These are phyloP conservation scores for Dromas ardeola DNA, from an alignment of 2,113 vertebrate species.

Conservation along the genomic window DNA sequence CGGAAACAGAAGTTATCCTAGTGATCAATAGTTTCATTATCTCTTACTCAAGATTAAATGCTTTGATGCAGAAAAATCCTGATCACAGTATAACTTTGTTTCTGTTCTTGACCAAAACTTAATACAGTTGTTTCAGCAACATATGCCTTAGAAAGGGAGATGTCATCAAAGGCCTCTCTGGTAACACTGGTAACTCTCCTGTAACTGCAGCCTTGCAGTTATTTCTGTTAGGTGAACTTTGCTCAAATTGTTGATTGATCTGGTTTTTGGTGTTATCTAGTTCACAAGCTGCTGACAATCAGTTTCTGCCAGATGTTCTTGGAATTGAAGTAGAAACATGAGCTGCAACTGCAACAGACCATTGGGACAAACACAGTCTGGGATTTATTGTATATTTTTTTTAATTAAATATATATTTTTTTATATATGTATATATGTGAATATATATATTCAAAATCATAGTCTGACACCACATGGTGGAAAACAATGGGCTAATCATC, in stretches of 20 bases:
- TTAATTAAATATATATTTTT: not conserved
- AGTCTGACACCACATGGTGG: not conserved
- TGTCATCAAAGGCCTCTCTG: not conserved
- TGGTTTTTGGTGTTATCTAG: not conserved
- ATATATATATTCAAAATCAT: not conserved
- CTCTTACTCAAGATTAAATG: not conserved
- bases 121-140: not conserved
- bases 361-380: not conserved
- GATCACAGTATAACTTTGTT: not conserved
- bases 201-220: not conserved
- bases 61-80: not conserved
- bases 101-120: not conserved
- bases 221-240: not conserved
- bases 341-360: not conserved
- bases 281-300: not conserved
- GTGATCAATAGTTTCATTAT: not conserved
- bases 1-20: not conserved
- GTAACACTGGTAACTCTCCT: not conserved
- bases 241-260: not conserved
- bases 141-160: not conserved
- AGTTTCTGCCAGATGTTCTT: not conserved
- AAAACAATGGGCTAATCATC: not conserved
- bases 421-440: not conserved
- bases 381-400: not conserved
- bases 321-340: not conserved